A percentile compares a stretch with the other conserved stretches of the same genome.
Evolutionary conservation across 2,113 vertebrate genomes (phyloP).

Genomic region (Pseudolaguvia tuberculata): DNA sequence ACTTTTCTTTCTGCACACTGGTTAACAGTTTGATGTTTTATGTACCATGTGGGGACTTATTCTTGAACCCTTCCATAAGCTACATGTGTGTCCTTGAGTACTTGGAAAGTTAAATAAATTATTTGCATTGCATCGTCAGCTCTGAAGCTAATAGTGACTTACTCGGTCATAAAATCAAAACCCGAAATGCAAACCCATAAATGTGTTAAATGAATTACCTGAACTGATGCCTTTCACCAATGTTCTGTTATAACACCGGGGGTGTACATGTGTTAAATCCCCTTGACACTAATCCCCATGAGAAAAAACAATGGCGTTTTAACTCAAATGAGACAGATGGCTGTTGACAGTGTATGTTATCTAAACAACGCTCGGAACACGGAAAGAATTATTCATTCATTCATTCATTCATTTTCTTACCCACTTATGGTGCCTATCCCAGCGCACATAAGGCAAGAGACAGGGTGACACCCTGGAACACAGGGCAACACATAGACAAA

Average conservation of each 20-base stretch:
- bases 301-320: constrained; percentile 1
- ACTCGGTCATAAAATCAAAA: constrained; percentile 3
- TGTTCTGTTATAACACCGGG: not conserved
- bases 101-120: constrained; percentile 10
- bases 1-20: constrained; percentile 15
- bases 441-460: too few species aligned
- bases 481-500: too few species aligned
- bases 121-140: not conserved
- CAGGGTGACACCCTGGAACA: too few species aligned
- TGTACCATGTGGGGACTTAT: constrained; percentile 24
- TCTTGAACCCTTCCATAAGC: constrained; percentile 9
- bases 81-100: constrained; percentile 17
- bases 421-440: too few species aligned
- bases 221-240: not conserved
- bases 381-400: too few species aligned
- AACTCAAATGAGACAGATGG: not conserved
- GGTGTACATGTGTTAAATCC: not conserved
- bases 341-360: not conserved
- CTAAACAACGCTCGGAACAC: too few species aligned
- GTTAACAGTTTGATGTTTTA: constrained; percentile 26
- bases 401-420: too few species aligned
- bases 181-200: not conserved
- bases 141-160: not conserved
- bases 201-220: too few species aligned
- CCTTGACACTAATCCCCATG: not conserved